Evolutionary conservation across 2,113 vertebrate species (phyloP), one percentile per base, ranked within the genome.

Genomic region (Corynorhinus townsendii): DNA sequence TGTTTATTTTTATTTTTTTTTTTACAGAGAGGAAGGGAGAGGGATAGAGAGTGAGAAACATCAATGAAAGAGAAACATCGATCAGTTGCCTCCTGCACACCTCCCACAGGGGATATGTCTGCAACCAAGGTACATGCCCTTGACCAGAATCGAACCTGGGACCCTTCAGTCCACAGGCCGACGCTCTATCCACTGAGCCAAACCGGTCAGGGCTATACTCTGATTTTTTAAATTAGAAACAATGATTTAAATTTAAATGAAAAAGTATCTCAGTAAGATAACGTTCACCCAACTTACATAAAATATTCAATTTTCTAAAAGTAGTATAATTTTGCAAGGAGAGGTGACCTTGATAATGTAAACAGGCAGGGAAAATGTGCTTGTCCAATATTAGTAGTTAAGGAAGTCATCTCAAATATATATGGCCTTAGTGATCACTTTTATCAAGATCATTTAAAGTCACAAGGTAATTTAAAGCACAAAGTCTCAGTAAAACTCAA

Each of bases 381-480:
- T 38, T 45, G n/a, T 40, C 28, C 16, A 45, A 85, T 79, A 49
- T 43, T 71, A 56, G 38, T 76, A 94, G n/a, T 3, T 84, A 43
- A 8, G 72, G 91, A 59, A 4, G 30, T 7, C 69, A 76, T 56
- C 83, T 95, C 4, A 54, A 96, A 17, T 7, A 15, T 68, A 73
- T 16, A 62, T 52, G 3, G 86, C 87, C 76, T 90, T 73, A 91
- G 7, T 1, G n/a, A 35, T 91, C 81, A 19, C 64, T 16, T 85
- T 96, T 24, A 68, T 93, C 40, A 49, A 52, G 84, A 89, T 76
- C 89, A 88, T 52, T 91, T 28, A 68, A 76, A 91, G 49, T 73
- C 35, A 79, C 40, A 49, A 56, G 84, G 89, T 24, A 30, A 35
- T 86, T 54, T 38, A 94, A 15, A 49, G 47, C 17, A 33, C 45